phyloP scores from a whole-genome alignment of 2,113 vertebrate species.

The Vicugna pacos region DNA sequence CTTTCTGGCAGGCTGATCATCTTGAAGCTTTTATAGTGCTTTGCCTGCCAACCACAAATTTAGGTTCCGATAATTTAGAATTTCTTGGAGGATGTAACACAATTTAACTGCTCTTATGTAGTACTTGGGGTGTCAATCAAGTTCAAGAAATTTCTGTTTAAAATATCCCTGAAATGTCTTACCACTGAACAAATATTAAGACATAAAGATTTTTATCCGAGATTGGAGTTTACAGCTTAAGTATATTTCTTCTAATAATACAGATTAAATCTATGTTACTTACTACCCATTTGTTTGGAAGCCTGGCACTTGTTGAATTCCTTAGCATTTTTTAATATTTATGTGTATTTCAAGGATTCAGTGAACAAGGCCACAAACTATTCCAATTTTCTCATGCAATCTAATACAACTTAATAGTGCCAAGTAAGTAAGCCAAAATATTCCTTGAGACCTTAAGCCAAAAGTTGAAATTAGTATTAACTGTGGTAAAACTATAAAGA shows the following conservation, averaged over 20 bases:
- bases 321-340: slow-evolving; percentile 47
- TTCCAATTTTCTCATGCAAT: neutral
- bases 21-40: slow-evolving; percentile 25
- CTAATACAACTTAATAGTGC: slow-evolving; percentile 37
- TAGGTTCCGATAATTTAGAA: slow-evolving; percentile 29
- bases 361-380: neutral
- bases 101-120: neutral
- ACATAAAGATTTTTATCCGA: neutral
- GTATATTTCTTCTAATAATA: neutral
- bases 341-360: slow-evolving; percentile 30
- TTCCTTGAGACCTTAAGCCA: neutral
- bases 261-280: neutral
- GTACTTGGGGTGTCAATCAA: neutral
- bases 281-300: neutral
- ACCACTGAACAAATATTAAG: neutral
- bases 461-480: slow-evolving; percentile 34
- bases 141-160: neutral
- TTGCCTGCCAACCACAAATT: slow-evolving; percentile 48
- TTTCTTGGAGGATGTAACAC: slow-evolving; percentile 33
- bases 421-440: slow-evolving; percentile 58
- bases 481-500: neutral
- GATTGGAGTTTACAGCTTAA: neutral
- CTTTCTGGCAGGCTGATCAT: slow-evolving; percentile 49
- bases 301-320: neutral
- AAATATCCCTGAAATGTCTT: slow-evolving; percentile 35